These are phyloP conservation scores for Lagopus leucura DNA, from an alignment of 2,113 vertebrate species.

Conservation along the genomic window DNA sequence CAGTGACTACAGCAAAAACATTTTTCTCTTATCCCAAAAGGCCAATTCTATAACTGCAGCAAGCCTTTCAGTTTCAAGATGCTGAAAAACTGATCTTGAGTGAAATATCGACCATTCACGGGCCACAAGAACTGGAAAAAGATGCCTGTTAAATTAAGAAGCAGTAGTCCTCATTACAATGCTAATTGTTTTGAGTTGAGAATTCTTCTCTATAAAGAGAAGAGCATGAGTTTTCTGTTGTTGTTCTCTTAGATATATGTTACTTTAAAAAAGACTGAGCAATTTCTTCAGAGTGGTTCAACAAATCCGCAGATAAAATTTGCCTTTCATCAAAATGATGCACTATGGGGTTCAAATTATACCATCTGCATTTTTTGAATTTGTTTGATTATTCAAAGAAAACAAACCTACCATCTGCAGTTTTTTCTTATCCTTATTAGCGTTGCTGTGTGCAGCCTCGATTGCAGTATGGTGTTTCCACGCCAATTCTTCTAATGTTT, in stretches of 20 bases:
- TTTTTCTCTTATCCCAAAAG: background rate
- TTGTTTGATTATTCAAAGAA: background rate
- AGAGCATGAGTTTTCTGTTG: accelerated
- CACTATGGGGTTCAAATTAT: background rate
- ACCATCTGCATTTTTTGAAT: background rate
- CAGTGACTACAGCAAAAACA: background rate
- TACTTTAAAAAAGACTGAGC: background rate
- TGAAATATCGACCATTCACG: background rate
- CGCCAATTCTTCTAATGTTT: constrained; percentile 89
- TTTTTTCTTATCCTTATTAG: constrained; percentile 89
- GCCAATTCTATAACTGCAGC: background rate
- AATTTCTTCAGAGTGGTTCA: background rate
- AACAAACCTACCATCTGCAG: constrained; percentile 85
- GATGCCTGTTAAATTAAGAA: background rate
- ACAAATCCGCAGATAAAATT: background rate
- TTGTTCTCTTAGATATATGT: background rate
- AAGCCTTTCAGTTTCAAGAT: background rate
- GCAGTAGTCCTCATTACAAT: background rate
- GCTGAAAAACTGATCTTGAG: background rate
- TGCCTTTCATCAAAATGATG: background rate
- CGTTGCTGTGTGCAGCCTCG: constrained; percentile 84
- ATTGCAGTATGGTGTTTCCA: constrained; percentile 90
- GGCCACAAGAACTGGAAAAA: background rate
- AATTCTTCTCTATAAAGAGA: background rate
- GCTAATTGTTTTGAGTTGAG: background rate